These are phyloP conservation scores for Microcebus ravelobensis DNA, from an alignment of 2,113 vertebrate genomes.

Conservation along the genomic window DNA sequence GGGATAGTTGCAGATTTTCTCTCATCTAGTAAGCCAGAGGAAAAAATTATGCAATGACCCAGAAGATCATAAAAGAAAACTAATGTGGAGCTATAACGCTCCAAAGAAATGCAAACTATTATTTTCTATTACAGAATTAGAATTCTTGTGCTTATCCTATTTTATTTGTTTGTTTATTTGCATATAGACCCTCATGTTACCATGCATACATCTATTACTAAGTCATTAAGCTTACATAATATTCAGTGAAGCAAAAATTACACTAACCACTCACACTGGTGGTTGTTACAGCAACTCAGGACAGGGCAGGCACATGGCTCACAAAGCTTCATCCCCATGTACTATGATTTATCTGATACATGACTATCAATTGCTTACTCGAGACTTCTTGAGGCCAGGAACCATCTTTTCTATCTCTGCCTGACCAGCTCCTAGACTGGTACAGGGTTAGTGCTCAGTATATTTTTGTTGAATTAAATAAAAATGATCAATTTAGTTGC, in stretches of 20 bases:
- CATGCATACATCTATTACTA: neutral
- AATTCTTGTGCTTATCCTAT: neutral
- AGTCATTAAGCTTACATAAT: neutral
- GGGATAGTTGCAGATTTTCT: neutral
- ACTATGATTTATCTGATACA: neutral
- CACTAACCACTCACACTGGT: neutral
- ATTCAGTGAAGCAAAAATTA: neutral
- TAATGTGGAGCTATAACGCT: neutral
- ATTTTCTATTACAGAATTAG: neutral
- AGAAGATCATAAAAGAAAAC: neutral
- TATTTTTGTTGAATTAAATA: neutral
- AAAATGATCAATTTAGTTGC: neutral
- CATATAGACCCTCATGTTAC: neutral
- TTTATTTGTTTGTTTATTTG: neutral
- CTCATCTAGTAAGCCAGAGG: neutral
- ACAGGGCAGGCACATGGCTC: neutral
- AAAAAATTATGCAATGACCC: neutral
- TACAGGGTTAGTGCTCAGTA: neutral
- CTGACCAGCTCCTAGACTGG: neutral
- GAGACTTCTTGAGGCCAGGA: neutral
- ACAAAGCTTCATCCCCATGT: neutral
- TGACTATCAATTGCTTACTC: neutral
- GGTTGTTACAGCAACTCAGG: neutral
- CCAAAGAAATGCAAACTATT: neutral
- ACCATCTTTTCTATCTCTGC: neutral